Percentiles rank a stretch among this genome's conserved stretches.
Conservation (phyloP, 2,113 vertebrate species). For the Rattus rattus region DNA sequence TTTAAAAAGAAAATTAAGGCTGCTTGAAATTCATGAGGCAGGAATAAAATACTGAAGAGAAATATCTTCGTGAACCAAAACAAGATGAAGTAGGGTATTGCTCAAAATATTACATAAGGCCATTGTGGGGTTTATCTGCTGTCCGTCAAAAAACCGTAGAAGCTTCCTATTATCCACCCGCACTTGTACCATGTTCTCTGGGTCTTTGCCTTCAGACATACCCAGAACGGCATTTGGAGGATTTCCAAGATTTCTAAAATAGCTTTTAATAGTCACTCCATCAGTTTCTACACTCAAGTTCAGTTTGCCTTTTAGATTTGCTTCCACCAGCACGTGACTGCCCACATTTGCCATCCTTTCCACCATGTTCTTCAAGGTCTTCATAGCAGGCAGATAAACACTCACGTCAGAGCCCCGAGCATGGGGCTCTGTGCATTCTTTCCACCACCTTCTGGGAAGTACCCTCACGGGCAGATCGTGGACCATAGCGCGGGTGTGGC, state of each 20-base stretch:
- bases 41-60: constrained; percentile 28
- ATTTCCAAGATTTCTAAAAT: constrained; percentile 31
- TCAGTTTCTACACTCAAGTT: not conserved
- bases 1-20: not conserved
- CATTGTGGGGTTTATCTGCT: not conserved
- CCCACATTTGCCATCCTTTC: not conserved
- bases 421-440: not conserved
- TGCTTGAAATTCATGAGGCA: constrained; percentile 8
- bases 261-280: not conserved
- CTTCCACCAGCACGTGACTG: not conserved
- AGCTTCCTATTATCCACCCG: not conserved
- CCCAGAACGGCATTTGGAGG: not conserved
- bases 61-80: constrained; percentile 4
- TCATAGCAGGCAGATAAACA: not conserved
- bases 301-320: not conserved
- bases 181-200: not conserved
- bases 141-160: not conserved
- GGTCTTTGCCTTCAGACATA: not conserved
- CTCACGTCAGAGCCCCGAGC: not conserved
- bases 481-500: not conserved
- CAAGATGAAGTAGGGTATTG: not conserved
- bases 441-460: not conserved
- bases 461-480: not conserved
- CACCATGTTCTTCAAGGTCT: not conserved
- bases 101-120: constrained; percentile 6